A percentile compares a stretch with the other conserved stretches of the same genome.
phyloP scores from a whole-genome alignment of 1,140 invertebrate species.

The Zaprionus capensis region DNA sequence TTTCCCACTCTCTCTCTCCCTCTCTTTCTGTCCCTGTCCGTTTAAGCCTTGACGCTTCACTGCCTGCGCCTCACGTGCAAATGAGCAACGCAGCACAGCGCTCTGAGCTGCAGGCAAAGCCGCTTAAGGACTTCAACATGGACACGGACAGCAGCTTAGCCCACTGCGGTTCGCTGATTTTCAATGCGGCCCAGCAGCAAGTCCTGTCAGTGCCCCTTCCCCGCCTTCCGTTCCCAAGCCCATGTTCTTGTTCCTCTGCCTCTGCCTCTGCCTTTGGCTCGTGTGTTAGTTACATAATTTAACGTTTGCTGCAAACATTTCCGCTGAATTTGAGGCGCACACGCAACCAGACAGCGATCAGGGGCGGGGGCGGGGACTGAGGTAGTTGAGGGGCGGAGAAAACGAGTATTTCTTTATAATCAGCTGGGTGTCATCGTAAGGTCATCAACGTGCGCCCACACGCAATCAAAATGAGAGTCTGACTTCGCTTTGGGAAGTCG shows the following conservation, averaged over 20 bases:
- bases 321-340: constrained; percentile 73
- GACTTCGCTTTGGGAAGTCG: constrained; percentile 23
- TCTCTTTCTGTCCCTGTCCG: not conserved
- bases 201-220: constrained; percentile 5
- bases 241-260: not conserved
- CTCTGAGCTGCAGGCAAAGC: constrained; percentile 45
- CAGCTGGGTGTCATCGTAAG: constrained; percentile 83
- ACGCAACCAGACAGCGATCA: constrained; percentile 43
- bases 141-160: constrained; percentile 63
- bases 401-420: constrained; percentile 76
- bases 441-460: constrained; percentile 64
- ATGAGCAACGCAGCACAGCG: constrained; percentile 56
- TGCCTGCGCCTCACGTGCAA: constrained; percentile 67
- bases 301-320: constrained; percentile 78
- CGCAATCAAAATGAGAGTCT: constrained; percentile 33
- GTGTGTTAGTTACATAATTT: constrained; percentile 81
- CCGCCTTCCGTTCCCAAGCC: not conserved
- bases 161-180: constrained; percentile 77
- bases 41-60: constrained; percentile 74
- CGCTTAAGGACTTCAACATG: constrained; percentile 67
- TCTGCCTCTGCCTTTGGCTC: constrained; percentile 4
- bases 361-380: not conserved
- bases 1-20: not conserved
- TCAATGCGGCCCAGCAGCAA: constrained; percentile 49
- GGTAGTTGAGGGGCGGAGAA: not conserved